Conservation (phyloP, 2,888 invertebrate genomes). For the Caenorhabditis uteleia region DNA sequence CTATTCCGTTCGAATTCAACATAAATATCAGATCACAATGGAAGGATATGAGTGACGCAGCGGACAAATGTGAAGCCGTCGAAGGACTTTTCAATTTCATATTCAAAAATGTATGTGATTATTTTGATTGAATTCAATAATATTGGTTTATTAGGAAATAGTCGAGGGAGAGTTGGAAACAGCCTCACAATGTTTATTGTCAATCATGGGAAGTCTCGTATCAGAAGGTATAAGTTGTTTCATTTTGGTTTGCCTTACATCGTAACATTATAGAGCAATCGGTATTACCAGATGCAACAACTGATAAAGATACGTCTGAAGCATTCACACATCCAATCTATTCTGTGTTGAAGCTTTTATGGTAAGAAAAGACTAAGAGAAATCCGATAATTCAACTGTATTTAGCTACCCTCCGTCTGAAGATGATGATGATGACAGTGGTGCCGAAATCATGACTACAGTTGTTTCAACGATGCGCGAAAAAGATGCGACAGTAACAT, state of each 20-base stretch:
- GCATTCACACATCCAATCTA: slow-evolving; percentile 36
- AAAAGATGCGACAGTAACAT: slow-evolving; percentile 40
- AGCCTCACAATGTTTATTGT: slow-evolving; percentile 35
- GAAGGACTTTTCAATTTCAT: slow-evolving; percentile 15
- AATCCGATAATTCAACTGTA: not conserved
- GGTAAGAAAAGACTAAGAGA: slow-evolving; percentile 6
- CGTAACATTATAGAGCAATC: slow-evolving; percentile 20
- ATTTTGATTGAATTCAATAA: not conserved
- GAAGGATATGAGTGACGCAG: slow-evolving; percentile 27
- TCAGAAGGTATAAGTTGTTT: not conserved
- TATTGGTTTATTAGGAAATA: slow-evolving; percentile 40
- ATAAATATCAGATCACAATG: slow-evolving; percentile 14
- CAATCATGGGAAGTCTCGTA: slow-evolving; percentile 28
- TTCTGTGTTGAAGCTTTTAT: slow-evolving; percentile 18
- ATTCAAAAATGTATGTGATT: slow-evolving; percentile 18
- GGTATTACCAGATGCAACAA: slow-evolving; percentile 13
- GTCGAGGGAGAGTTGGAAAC: slow-evolving; percentile 50
- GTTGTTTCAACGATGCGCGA: slow-evolving; percentile 58
- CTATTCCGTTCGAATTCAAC: too few species aligned
- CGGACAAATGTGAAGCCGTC: slow-evolving; percentile 45
- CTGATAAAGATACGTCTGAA: slow-evolving; percentile 19
- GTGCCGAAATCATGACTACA: slow-evolving; percentile 29
- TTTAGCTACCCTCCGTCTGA: not conserved
- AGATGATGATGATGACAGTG: slow-evolving; percentile 16
- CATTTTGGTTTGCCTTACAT: not conserved